Conservation (phyloP, 2,797 vertebrate genomes). For the Melanotaenia pygmaea region DNA sequence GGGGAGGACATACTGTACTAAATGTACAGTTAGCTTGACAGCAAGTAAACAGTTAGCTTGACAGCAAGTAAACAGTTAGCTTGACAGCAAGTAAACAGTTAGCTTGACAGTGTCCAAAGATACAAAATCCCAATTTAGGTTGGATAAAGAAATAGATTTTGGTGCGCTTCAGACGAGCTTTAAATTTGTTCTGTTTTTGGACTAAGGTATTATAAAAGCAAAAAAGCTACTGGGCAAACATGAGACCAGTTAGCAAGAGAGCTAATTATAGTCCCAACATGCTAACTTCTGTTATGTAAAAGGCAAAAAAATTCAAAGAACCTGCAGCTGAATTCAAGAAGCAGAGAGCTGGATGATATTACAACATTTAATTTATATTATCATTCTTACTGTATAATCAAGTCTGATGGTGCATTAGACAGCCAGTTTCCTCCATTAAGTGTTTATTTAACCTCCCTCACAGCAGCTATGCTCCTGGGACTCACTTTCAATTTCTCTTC, state of each 20-base stretch:
- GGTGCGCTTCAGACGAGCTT: not conserved
- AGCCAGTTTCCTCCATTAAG: not conserved
- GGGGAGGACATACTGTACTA: not conserved
- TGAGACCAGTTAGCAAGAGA: not conserved
- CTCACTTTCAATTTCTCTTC: not conserved
- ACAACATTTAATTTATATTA: not conserved
- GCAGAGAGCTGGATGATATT: not conserved
- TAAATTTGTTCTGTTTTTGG: not conserved
- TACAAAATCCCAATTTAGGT: not conserved
- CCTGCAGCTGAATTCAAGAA: not conserved
- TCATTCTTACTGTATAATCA: not conserved
- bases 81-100: rapidly evolving
- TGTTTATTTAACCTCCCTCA: not conserved
- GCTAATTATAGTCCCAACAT: not conserved
- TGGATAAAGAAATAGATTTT: not conserved
- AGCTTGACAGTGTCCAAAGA: not conserved
- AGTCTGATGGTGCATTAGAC: not conserved
- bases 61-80: rapidly evolving
- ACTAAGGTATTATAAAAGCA: not conserved
- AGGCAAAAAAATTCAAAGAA: not conserved
- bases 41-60: not conserved
- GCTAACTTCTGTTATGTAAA: not conserved
- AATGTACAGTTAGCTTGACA: not conserved
- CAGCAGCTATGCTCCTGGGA: not conserved
- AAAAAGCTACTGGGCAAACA: not conserved